Evolutionary conservation across 2,797 vertebrate genomes (phyloP).

Genomic region (Chaetodon trifasciatus): DNA sequence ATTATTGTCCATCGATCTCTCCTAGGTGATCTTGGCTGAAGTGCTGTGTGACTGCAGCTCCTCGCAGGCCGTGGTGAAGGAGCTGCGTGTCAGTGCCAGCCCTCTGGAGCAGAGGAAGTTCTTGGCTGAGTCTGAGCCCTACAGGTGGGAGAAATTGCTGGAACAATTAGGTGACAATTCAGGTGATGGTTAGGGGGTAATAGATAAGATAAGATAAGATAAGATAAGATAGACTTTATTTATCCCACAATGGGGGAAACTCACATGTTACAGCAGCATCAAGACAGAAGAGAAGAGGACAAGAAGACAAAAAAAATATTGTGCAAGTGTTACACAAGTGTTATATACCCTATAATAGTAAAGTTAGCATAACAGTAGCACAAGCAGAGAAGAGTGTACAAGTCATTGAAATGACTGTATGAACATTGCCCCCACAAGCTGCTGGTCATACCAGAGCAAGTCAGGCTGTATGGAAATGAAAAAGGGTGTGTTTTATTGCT

Average conservation of each 20-base stretch:
- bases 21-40: conserved; percentile 93
- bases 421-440: background rate
- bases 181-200: background rate
- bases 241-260: no score
- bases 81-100: conserved; percentile 91
- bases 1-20: conserved; percentile 45
- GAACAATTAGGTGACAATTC: background rate
- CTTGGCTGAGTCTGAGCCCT: conserved; percentile 92
- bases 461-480: background rate
- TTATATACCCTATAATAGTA: no score
- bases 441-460: background rate
- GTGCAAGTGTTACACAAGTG: no score
- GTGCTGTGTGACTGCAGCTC: conserved; percentile 93
- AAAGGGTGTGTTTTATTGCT: background rate
- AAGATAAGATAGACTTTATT: no score
- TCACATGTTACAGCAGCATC: no score
- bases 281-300: no score
- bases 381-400: background rate
- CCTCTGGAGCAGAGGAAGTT: conserved; percentile 94
- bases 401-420: background rate
- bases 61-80: conserved; percentile 94
- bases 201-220: no score
- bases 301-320: no score
- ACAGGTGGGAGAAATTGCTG: conserved; percentile 85
- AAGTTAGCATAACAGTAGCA: background rate